A percentile compares a stretch with the other conserved stretches of the same genome.
phyloP scores from a whole-genome alignment of 2,888 invertebrate species.

The Agrenia bidenticulata region DNA sequence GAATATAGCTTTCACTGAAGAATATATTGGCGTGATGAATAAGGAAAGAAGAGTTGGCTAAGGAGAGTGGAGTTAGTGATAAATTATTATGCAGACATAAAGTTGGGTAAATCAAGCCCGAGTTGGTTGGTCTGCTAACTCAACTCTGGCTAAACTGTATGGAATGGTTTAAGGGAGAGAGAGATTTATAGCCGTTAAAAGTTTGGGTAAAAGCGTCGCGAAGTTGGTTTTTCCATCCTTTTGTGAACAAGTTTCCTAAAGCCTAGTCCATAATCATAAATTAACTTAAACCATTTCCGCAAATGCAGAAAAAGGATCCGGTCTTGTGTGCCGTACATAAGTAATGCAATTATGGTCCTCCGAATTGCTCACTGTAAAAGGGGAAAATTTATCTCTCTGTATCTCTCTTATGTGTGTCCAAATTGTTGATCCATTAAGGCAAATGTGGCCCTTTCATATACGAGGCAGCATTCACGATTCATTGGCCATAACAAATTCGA shows the following conservation, averaged over 20 bases:
- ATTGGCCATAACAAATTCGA: constrained; percentile 53
- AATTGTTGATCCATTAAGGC: constrained; percentile 50
- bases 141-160: constrained; percentile 14
- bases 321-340: constrained; percentile 42
- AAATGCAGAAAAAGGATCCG: constrained; percentile 50
- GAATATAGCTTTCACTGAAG: no score
- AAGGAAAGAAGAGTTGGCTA: constrained; percentile 1
- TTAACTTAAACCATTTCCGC: constrained; percentile 52
- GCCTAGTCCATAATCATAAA: constrained; percentile 50
- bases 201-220: constrained; percentile 51
- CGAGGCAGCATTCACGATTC: constrained; percentile 46
- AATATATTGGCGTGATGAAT: no score
- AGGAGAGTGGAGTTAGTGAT: constrained; percentile 18
- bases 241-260: constrained; percentile 38
- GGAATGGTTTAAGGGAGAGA: constrained; percentile 27
- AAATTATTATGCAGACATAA: constrained; percentile 29
- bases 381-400: constrained; percentile 49
- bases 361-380: constrained; percentile 48
- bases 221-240: constrained; percentile 49
- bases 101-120: constrained; percentile 25
- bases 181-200: constrained; percentile 52
- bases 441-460: constrained; percentile 43
- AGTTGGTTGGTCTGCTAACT: no score
- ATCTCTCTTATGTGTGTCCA: constrained; percentile 23
- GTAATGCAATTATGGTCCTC: constrained; percentile 48